These are phyloP conservation scores for Bucorvus abyssinicus DNA, from an alignment of 2,797 vertebrate genomes.

Conservation along the genomic window DNA sequence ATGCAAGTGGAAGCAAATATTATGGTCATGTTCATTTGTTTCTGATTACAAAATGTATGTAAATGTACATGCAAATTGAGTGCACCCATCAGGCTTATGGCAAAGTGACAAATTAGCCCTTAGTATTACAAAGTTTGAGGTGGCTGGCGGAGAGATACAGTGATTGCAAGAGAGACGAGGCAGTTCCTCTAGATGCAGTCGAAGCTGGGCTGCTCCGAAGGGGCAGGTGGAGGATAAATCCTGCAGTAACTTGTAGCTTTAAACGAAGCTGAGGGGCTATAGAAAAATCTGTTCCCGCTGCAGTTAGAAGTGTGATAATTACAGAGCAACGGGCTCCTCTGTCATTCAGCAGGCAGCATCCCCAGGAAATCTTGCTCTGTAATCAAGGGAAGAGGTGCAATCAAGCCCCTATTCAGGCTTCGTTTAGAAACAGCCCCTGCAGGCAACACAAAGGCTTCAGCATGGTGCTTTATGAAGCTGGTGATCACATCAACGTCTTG, in stretches of 20 bases:
- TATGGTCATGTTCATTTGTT: slow-evolving; percentile 69
- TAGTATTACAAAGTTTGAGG: not conserved
- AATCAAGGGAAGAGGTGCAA: slow-evolving; percentile 82
- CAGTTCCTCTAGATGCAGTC: slow-evolving; percentile 20
- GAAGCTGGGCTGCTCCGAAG: not conserved
- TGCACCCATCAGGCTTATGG: slow-evolving; percentile 61
- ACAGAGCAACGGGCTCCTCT: slow-evolving; percentile 74
- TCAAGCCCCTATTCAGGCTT: slow-evolving; percentile 81
- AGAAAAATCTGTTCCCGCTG: slow-evolving; percentile 70
- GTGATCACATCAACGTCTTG: slow-evolving; percentile 4
- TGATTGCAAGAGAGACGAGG: not conserved
- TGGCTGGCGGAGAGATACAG: not conserved
- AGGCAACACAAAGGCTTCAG: slow-evolving; percentile 68
- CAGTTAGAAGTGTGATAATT: slow-evolving; percentile 78
- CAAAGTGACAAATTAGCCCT: slow-evolving; percentile 57
- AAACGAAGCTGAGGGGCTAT: slow-evolving; percentile 50
- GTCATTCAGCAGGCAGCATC: slow-evolving; percentile 77
- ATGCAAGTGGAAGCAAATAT: slow-evolving; percentile 67
- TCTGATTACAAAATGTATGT: slow-evolving; percentile 77
- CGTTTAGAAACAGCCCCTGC: slow-evolving; percentile 77
- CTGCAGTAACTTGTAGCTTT: slow-evolving; percentile 53
- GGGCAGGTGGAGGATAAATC: slow-evolving; percentile 42
- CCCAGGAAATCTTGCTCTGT: slow-evolving; percentile 79
- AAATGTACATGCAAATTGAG: slow-evolving; percentile 66
- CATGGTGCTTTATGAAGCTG: slow-evolving; percentile 45